phyloP scores from a whole-genome alignment of 2,888 invertebrate species.

The Drosophila mimetica region DNA sequence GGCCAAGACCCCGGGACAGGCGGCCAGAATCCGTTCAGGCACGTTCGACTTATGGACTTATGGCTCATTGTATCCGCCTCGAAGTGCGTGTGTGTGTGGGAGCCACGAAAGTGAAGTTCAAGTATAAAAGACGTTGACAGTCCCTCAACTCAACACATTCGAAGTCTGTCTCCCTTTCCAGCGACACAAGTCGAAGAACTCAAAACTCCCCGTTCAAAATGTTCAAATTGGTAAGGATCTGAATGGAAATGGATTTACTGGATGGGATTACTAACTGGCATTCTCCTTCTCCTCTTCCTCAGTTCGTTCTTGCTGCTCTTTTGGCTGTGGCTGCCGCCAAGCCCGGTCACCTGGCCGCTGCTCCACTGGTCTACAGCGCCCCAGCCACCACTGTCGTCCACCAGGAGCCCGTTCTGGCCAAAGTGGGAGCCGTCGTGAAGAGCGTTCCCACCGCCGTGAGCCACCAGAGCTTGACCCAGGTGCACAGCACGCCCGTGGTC shows the following conservation, averaged over 20 bases:
- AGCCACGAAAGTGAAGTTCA: constrained; percentile 67
- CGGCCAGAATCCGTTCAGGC: constrained; percentile 69
- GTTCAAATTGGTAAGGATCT: constrained; percentile 83
- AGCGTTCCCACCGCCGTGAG: constrained; percentile 85
- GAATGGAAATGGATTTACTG: not conserved
- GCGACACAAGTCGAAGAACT: constrained; percentile 77
- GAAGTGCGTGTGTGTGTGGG: constrained; percentile 26
- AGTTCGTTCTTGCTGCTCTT: constrained; percentile 81
- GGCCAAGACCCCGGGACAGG: constrained; percentile 20
- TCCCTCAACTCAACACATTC: constrained; percentile 60
- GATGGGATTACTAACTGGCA: not conserved
- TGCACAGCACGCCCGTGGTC: constrained; percentile 83
- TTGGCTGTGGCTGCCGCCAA: constrained; percentile 81
- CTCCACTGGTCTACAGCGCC: constrained; percentile 66
- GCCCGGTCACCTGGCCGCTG: constrained; percentile 73
- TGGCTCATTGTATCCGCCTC: constrained; percentile 57
- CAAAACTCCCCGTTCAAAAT: constrained; percentile 66
- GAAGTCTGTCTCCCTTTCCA: constrained; percentile 43
- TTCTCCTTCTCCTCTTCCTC: not conserved
- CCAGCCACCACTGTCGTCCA: constrained; percentile 66
- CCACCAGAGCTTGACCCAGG: constrained; percentile 85
- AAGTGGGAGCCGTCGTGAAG: constrained; percentile 82
- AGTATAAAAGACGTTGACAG: constrained; percentile 77
- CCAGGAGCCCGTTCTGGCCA: constrained; percentile 79
- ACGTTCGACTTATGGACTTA: constrained; percentile 57